Conservation (phyloP, 1,140 invertebrate species). For the Eurosta solidaginis region DNA sequence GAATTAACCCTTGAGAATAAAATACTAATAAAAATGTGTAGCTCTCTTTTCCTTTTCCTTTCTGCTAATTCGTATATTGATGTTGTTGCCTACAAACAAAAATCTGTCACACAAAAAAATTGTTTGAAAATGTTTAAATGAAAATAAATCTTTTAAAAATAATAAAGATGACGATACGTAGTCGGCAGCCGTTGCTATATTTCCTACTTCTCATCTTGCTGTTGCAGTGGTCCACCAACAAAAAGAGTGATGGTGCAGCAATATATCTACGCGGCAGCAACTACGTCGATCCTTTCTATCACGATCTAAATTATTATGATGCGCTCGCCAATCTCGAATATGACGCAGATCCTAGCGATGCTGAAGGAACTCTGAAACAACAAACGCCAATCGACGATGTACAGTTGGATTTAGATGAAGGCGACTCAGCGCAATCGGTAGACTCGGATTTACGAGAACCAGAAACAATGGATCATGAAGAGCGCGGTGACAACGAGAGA, state of each 20-base stretch:
- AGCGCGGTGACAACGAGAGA: not conserved
- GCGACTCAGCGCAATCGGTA: not conserved
- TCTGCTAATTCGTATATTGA: too few species aligned
- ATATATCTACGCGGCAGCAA: not conserved
- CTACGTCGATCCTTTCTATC: not conserved
- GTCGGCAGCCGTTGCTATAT: constrained; percentile 1
- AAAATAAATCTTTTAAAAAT: not conserved
- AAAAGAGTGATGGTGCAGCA: not conserved
- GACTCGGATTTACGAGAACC: not conserved
- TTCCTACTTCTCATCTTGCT: not conserved
- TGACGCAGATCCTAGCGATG: not conserved
- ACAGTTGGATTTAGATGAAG: not conserved
- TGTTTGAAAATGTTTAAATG: not conserved
- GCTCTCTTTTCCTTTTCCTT: too few species aligned
- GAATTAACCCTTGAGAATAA: too few species aligned
- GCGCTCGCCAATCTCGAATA: not conserved
- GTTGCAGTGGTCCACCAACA: not conserved
- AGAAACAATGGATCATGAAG: not conserved
- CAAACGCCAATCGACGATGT: not conserved
- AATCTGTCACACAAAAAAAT: too few species aligned
- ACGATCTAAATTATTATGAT: not conserved
- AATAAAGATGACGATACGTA: not conserved
- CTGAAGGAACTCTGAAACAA: not conserved
- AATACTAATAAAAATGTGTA: too few species aligned
- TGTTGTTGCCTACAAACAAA: too few species aligned